phyloP scores from a whole-genome alignment of 1,140 invertebrate species.

The Pseudobourletiella spinata region DNA sequence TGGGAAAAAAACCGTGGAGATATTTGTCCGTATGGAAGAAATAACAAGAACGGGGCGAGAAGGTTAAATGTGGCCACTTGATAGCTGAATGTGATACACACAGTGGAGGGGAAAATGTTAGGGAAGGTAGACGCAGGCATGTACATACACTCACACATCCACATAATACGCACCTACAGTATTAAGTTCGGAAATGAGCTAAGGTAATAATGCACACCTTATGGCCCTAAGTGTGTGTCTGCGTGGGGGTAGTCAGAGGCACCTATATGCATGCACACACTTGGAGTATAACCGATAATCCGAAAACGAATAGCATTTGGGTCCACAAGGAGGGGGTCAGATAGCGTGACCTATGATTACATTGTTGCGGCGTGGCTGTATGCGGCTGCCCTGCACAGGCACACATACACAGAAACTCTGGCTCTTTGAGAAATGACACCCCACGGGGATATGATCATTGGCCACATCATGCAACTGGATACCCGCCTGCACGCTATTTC shows the following conservation, averaged over 20 bases:
- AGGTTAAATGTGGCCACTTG: no score
- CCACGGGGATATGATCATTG: slow-evolving; percentile 33
- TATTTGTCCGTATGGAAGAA: no score
- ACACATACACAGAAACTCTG: slow-evolving; percentile 8
- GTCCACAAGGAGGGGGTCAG: slow-evolving; percentile 24
- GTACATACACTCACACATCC: slow-evolving; percentile 29
- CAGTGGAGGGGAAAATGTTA: not conserved
- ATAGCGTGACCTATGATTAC: slow-evolving; percentile 31
- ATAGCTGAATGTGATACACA: no score
- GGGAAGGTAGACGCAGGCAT: slow-evolving; percentile 19
- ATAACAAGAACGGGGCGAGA: no score
- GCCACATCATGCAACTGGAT: slow-evolving; percentile 29
- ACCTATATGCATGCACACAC: slow-evolving; percentile 5
- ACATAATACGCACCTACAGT: slow-evolving; percentile 3
- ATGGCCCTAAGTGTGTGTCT: no score
- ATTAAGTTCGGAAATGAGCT: no score
- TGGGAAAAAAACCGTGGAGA: no score
- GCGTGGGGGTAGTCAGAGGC: no score
- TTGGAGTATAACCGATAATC: slow-evolving; percentile 24
- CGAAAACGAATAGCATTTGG: slow-evolving; percentile 25
- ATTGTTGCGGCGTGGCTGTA: slow-evolving; percentile 23
- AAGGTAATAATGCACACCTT: slow-evolving; percentile 25
- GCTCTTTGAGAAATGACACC: slow-evolving; percentile 30
- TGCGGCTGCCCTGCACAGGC: no score
- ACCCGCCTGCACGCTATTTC: slow-evolving; percentile 30